phyloP scores from a whole-genome alignment of 2,113 vertebrate genomes.

The Stegastes partitus region DNA sequence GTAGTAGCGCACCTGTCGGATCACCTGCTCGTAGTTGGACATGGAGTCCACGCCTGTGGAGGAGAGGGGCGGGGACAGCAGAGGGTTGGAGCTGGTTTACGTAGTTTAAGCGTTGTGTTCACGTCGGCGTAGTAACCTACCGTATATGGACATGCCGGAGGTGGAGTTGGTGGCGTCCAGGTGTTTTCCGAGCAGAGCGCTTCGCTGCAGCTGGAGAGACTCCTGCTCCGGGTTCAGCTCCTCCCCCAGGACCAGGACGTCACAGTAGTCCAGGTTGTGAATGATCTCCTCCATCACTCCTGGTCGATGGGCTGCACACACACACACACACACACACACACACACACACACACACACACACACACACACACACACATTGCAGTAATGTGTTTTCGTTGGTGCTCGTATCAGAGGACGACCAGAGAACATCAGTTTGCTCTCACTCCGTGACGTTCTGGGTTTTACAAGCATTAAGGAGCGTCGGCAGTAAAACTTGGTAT shows the following conservation, averaged over 20 bases:
- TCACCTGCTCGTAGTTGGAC: constrained; percentile 92
- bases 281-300: constrained; percentile 90
- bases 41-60: constrained; percentile 93
- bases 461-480: background rate
- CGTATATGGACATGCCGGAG: constrained; percentile 95
- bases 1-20: constrained; percentile 90
- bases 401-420: background rate
- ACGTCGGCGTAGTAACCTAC: constrained; percentile 75
- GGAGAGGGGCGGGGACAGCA: background rate
- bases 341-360: constrained; percentile 48
- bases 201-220: constrained; percentile 89
- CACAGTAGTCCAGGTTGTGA: constrained; percentile 97
- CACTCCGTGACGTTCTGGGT: constrained; percentile 1
- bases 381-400: constrained; percentile 12
- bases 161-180: constrained; percentile 97
- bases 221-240: constrained; percentile 90
- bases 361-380: constrained; percentile 30
- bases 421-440: background rate
- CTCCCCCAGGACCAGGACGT: constrained; percentile 91
- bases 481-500: background rate
- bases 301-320: constrained; percentile 81
- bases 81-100: background rate
- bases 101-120: background rate
- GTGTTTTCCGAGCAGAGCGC: constrained; percentile 89
- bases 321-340: constrained; percentile 48